Percentiles rank a stretch among this genome's conserved stretches.
These are phyloP conservation scores for Vireo griseus DNA, from an alignment of 2,797 vertebrate genomes.

Conservation along the genomic window DNA sequence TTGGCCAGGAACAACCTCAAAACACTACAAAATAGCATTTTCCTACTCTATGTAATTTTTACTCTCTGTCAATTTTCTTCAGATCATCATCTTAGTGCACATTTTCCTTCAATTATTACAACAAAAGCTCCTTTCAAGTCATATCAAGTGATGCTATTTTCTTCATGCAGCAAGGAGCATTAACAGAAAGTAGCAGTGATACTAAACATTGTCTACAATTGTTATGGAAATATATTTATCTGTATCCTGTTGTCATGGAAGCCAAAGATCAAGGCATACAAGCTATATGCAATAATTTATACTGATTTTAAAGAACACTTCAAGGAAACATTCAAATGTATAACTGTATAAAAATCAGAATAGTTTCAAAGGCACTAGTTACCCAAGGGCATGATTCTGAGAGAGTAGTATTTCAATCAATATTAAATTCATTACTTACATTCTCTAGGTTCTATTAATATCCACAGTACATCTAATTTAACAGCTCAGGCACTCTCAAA, in stretches of 20 bases:
- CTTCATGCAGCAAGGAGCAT: conserved; percentile 36
- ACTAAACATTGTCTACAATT: conserved; percentile 63
- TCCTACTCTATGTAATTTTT: not conserved
- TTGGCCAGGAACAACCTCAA: not conserved
- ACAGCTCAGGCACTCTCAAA: not conserved
- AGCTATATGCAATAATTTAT: conserved; percentile 47
- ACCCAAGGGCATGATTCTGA: not conserved
- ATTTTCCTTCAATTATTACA: conserved; percentile 58
- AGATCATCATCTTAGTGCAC: conserved; percentile 44
- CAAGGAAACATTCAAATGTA: conserved; percentile 43
- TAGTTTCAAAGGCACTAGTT: not conserved
- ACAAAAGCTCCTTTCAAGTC: conserved; percentile 59
- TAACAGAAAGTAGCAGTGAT: conserved; percentile 48
- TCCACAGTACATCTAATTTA: conserved; percentile 16
- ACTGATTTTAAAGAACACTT: conserved; percentile 63
- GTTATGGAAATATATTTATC: conserved; percentile 73
- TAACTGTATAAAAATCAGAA: conserved; percentile 30
- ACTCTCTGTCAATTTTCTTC: not conserved
- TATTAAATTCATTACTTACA: conserved; percentile 50
- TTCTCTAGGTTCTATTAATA: conserved; percentile 38
- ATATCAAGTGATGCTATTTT: conserved; percentile 53
- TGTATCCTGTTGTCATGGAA: conserved; percentile 69
- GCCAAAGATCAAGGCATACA: conserved; percentile 66
- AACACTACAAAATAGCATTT: not conserved
- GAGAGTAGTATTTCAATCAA: not conserved